phyloP scores from a whole-genome alignment of 2,797 vertebrate genomes.

The Serranus cabrilla region DNA sequence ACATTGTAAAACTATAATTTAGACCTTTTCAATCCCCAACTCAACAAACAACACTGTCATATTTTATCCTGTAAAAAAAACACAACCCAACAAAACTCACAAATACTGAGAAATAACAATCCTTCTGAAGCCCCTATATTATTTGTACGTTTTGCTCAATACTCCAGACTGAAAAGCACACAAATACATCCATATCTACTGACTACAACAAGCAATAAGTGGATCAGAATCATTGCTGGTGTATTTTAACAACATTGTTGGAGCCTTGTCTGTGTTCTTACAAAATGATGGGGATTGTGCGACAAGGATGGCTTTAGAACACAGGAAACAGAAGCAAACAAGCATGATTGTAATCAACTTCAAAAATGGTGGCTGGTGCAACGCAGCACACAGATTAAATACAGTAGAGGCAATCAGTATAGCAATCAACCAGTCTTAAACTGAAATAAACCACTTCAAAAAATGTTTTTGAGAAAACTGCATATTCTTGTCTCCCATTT shows the following conservation, averaged over 20 bases:
- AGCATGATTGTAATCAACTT: slow-evolving; percentile 55
- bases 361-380: slow-evolving; percentile 40
- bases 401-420: slow-evolving; percentile 60
- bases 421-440: slow-evolving; percentile 57
- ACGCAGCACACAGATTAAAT: slow-evolving; percentile 30
- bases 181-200: slow-evolving; percentile 8
- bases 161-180: not conserved
- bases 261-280: slow-evolving; percentile 19
- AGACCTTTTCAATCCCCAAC: not conserved
- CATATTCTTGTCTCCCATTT: slow-evolving; percentile 24
- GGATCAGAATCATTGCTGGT: slow-evolving; percentile 9
- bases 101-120: not conserved
- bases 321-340: slow-evolving; percentile 44
- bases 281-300: slow-evolving; percentile 20
- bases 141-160: slow-evolving; percentile 1
- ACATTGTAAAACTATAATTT: not conserved
- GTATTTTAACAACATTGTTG: slow-evolving; percentile 18
- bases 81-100: not conserved
- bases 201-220: not conserved
- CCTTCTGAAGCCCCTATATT: not conserved
- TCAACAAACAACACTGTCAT: not conserved
- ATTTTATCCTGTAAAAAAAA: not conserved
- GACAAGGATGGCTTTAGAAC: slow-evolving; percentile 14
- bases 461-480: slow-evolving; percentile 10
- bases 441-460: slow-evolving; percentile 49